phyloP scores from a whole-genome alignment of 2,888 invertebrate genomes.

The Drosophila cognata region DNA sequence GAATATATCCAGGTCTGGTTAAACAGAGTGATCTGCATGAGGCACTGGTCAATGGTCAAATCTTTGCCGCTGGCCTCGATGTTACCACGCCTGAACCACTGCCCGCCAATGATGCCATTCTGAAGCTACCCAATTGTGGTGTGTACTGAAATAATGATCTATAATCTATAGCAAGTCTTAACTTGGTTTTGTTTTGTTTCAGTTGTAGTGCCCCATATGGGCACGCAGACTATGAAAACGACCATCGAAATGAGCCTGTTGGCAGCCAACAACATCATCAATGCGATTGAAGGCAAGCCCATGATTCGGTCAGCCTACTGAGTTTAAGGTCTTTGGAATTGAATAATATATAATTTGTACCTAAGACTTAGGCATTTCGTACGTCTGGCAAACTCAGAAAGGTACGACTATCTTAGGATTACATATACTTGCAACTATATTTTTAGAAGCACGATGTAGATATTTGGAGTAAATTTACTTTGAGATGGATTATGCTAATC shows the following conservation, averaged over 20 bases:
- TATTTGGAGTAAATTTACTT: not conserved
- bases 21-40: constrained; percentile 92
- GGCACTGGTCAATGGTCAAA: constrained; percentile 90
- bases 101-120: constrained; percentile 91
- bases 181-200: not conserved
- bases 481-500: not conserved
- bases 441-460: accelerated
- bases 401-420: not conserved
- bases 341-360: not conserved
- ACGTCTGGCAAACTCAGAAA: not conserved
- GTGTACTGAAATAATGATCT: constrained; percentile 23
- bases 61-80: constrained; percentile 96
- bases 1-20: constrained; percentile 86
- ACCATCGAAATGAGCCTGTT: constrained; percentile 92
- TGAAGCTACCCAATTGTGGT: constrained; percentile 93
- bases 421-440: not conserved
- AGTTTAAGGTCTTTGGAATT: not conserved
- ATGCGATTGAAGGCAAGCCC: constrained; percentile 89
- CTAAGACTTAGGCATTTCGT: not conserved
- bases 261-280: constrained; percentile 92
- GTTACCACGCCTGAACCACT: constrained; percentile 97
- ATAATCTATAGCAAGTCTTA: not conserved
- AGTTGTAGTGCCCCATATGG: constrained; percentile 95
- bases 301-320: constrained; percentile 87
- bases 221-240: constrained; percentile 92